Conservation (phyloP, 2,113 vertebrate genomes). For the Phainopepla nitens region DNA sequence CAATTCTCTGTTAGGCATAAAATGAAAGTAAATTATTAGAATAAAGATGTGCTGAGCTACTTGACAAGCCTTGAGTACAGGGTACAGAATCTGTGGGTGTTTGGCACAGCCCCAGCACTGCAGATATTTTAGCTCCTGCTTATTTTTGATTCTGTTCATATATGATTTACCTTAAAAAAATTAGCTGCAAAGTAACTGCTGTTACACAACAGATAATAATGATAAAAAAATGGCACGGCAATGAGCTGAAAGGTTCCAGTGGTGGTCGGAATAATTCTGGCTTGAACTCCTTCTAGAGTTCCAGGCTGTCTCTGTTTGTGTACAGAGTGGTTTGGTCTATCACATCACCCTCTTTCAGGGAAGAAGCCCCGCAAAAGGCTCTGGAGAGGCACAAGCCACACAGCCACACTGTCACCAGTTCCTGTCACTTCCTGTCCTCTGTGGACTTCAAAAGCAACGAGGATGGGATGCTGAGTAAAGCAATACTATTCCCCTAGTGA, state of each 20-base stretch:
- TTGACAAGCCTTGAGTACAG: constrained; percentile 50
- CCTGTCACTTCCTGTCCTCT: background rate
- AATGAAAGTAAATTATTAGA: constrained; percentile 43
- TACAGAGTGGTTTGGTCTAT: background rate
- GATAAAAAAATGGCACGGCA: background rate
- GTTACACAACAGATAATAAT: constrained; percentile 24
- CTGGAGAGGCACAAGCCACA: background rate
- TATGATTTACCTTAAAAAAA: constrained; percentile 36
- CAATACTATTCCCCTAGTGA: background rate
- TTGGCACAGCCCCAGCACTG: constrained; percentile 57
- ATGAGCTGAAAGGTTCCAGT: background rate
- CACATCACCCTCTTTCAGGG: background rate
- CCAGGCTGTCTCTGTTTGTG: background rate
- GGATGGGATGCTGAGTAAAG: background rate
- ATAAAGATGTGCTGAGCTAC: constrained; percentile 59
- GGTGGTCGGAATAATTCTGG: background rate
- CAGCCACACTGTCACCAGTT: background rate
- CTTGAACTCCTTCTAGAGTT: background rate
- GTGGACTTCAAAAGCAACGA: background rate
- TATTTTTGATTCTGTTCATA: constrained; percentile 60
- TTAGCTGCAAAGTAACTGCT: background rate
- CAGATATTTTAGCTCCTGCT: constrained; percentile 61
- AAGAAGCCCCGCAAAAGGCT: background rate
- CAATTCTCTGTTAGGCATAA: constrained; percentile 25
- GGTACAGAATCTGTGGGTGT: constrained; percentile 59